phyloP scores from a whole-genome alignment of 1,140 invertebrate species.

The Leptopilina boulardi region DNA sequence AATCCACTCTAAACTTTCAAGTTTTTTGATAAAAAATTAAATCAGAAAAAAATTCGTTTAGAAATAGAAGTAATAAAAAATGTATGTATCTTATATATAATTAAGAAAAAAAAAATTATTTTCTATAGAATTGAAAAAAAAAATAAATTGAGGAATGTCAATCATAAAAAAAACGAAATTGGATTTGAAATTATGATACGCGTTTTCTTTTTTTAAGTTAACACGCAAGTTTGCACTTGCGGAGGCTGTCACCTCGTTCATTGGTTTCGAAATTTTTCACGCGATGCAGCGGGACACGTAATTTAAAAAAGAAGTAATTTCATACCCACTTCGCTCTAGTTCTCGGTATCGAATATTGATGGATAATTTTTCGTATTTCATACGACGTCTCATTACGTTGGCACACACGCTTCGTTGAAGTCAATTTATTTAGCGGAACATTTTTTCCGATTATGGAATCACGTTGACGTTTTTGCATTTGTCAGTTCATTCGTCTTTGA shows the following conservation, averaged over 20 bases:
- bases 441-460: constrained; percentile 23
- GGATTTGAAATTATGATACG: constrained; percentile 50
- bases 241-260: constrained; percentile 71
- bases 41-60: neutral
- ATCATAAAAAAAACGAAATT: neutral
- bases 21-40: constrained; percentile 11
- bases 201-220: constrained; percentile 56
- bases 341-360: constrained; percentile 44
- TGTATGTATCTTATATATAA: too few species aligned
- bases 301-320: constrained; percentile 50
- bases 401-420: constrained; percentile 19
- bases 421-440: constrained; percentile 9
- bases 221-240: constrained; percentile 58
- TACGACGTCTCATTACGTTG: constrained; percentile 55
- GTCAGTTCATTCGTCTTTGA: neutral
- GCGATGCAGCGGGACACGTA: constrained; percentile 49
- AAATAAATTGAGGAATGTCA: neutral
- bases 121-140: neutral
- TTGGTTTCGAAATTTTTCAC: constrained; percentile 62
- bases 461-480: neutral
- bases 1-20: neutral
- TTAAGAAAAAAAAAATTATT: too few species aligned
- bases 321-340: constrained; percentile 38
- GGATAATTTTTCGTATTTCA: constrained; percentile 51
- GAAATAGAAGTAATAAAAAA: too few species aligned